Base-by-base conservation (phyloP, 1,140 invertebrate genomes). In the Trinorchestia longiramus region DNA sequence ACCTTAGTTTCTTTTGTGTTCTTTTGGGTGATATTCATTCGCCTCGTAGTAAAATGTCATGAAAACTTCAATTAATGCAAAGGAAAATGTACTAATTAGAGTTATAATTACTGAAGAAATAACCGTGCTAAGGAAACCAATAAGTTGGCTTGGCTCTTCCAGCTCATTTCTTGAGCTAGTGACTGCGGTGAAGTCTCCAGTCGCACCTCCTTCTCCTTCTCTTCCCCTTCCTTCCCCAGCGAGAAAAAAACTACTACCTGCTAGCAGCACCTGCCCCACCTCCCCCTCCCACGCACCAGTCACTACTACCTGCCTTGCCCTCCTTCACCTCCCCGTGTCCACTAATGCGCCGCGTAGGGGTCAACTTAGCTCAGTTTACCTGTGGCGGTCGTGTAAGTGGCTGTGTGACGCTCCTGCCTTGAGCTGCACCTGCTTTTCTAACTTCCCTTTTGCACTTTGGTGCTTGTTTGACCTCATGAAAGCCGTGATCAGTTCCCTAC, bases 291-390 rank as follows among this genome's bases (percentile, higher is more conserved):
- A n/a, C 44, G 43, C 47, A 45, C 92, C 6, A 43, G 17, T 41
- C 88, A 90, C 88, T 90, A 90, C 88, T 43, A 42, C 88, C 88
- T 90, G 28, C 88, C 41, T 90, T 1, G 1, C 43, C 88, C 88
- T 41, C 88, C 88, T 17, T 41, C 36, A 28, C 43, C 88, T 17
- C 88, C n/a, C 17, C 23, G n/a, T 17, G 41, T 41, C 88, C 88
- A 41, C 88, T 15, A 90, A 11, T 36, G 36, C 41, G 4, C n/a
- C 3, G 43, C 41, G 88, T 40, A 47, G 92, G 44, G 92, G 92
- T 94, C 92, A 94, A 94, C 41, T 94, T 43, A 40, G 92, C 92
- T 94, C 92, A 94, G 92, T 94, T 43, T 94, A 40, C 92, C 92
- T 94, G 43, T 47, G 44, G 92, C 92, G 1, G 43, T 94, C 8